Conservation (phyloP, 2,888 invertebrate genomes). For the Rotaria sp. region DNA sequence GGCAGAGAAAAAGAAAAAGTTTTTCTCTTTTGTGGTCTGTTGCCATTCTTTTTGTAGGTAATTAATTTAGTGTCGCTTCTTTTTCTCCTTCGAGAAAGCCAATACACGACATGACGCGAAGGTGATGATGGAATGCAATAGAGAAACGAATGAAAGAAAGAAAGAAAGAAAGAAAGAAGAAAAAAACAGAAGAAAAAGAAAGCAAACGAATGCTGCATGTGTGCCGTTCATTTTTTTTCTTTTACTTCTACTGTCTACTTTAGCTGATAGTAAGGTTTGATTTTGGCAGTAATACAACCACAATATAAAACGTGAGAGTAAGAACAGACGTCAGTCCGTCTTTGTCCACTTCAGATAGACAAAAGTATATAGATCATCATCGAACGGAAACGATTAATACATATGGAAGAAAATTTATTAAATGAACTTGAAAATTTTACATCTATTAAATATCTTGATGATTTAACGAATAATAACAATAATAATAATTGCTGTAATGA, state of each 20-base stretch:
- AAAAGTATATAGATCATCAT: background rate
- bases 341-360: slow-evolving; percentile 1
- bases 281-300: background rate
- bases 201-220: background rate
- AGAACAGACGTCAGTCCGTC: background rate
- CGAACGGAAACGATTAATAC: background rate
- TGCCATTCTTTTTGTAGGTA: background rate
- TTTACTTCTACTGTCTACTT: background rate
- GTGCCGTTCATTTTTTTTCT: slow-evolving; percentile 17
- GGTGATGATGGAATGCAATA: slow-evolving; percentile 18
- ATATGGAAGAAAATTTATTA: slow-evolving; percentile 9
- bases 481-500: background rate
- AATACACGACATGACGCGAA: background rate
- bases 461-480: background rate
- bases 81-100: background rate
- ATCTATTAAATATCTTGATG: background rate
- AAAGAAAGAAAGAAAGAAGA: background rate
- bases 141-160: background rate
- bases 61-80: slow-evolving; percentile 13
- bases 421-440: slow-evolving; percentile 5
- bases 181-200: background rate
- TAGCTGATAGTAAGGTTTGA: background rate
- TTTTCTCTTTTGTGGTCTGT: background rate
- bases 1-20: background rate
- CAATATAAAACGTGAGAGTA: background rate